Evolutionary conservation across 2,888 invertebrate genomes (phyloP), one percentile per base, ranked within the genome.

Genomic region (Amblyjoppa proteus): DNA sequence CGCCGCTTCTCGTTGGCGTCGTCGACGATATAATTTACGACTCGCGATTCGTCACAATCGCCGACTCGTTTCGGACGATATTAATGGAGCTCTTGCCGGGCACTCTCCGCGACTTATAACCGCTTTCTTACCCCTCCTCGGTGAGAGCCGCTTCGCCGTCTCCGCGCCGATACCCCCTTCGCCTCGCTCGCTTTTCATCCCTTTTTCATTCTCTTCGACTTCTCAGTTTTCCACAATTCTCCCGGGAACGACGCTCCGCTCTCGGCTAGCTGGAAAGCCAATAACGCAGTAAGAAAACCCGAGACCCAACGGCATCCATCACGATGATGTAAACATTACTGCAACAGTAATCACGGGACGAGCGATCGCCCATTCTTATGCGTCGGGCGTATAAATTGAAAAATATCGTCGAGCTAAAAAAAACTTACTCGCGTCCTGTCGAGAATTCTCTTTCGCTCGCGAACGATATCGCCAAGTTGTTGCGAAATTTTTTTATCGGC

Each of bases 31-130:
- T 83, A 74, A 85, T 85, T 75, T 76, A 85, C 85, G 83, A 83
- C 83, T 61, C 51, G 56, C 64, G 69, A 83, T 85, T 85, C 79
- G 76, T 82, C 85, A 82, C 69, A 81, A 81, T 86, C 64, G 75
- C 38, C 78, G 58, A 86, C 83, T 79, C 80, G 68, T 81, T 81
- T 81, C 73, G 34, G 56, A 75, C 53, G 68, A 81, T 77, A 86
- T 83, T 83, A 82, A 82, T 82, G 71, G 76, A 85, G 78, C 82
- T 74, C 74, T 81, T 76, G 49, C 45, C 71, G 56, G 25, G n/a
- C 34, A 66, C 53, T 58, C 41, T 64, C 28, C 58, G 64, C 64
- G 56, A 79, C 58, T 61, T 34, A n/a, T 66, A 49, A 16, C 41
- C 45, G 45, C 51, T 69, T 53, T 64, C 66, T 64, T 75, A 31